Evolutionary conservation across 2,113 vertebrate species (phyloP).

Genomic region (Ammodramus savannarum): DNA sequence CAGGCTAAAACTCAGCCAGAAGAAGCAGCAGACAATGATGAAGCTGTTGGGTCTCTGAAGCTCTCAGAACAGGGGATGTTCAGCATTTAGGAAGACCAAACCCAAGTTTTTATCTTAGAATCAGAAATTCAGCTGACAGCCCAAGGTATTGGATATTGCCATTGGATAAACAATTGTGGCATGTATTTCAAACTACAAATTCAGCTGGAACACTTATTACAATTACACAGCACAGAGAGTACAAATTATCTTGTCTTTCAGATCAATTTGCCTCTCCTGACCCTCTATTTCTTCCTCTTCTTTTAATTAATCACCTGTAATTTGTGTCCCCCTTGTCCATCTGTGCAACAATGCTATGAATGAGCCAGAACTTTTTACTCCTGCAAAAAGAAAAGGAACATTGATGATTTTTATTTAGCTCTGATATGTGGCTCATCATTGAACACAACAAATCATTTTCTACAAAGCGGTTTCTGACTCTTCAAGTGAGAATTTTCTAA

Average conservation of each 20-base stretch:
- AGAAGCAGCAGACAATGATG: neutral
- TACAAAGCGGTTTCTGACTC: neutral
- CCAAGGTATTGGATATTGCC: neutral
- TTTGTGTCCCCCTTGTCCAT: neutral
- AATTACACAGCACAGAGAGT: neutral
- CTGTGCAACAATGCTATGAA: neutral
- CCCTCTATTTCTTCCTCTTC: neutral
- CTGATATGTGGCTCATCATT: neutral
- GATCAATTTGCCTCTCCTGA: neutral
- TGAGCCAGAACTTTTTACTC: neutral
- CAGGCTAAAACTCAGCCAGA: neutral
- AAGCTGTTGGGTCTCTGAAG: neutral
- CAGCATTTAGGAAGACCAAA: neutral
- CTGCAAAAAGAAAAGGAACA: neutral
- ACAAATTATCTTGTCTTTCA: neutral
- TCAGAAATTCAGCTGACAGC: neutral
- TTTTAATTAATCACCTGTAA: neutral
- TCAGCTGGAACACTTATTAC: neutral
- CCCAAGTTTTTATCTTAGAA: neutral
- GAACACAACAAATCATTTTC: neutral
- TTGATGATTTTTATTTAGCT: neutral
- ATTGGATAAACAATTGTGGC: neutral
- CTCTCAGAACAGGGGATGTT: accelerated
- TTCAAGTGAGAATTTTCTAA: neutral
- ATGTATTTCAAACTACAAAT: neutral